Conservation (phyloP, 2,113 vertebrate species). For the Xerus inauris region DNA sequence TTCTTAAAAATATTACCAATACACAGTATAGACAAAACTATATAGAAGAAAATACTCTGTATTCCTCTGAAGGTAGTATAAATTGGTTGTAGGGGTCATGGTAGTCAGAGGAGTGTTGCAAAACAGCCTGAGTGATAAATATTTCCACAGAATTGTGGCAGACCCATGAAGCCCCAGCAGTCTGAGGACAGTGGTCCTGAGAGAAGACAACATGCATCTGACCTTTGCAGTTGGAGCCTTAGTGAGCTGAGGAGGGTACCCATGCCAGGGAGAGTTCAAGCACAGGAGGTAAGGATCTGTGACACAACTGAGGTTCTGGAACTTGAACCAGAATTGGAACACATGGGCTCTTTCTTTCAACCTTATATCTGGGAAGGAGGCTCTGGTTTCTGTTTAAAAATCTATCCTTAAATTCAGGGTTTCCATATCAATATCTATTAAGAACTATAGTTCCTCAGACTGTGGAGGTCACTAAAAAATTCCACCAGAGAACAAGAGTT, state of each 20-base stretch:
- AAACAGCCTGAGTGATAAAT: neutral
- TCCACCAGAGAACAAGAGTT: neutral
- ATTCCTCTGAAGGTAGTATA: neutral
- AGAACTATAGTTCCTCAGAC: neutral
- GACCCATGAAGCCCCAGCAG: neutral
- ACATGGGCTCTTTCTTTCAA: neutral
- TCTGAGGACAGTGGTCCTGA: fast-evolving
- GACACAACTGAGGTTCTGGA: fast-evolving
- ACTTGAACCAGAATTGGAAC: neutral
- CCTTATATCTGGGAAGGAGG: neutral
- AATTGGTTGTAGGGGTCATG: neutral
- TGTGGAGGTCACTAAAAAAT: neutral
- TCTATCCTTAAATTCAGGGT: neutral
- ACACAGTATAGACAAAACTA: neutral
- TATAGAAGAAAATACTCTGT: neutral
- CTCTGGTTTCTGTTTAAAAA: neutral
- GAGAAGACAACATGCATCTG: fast-evolving
- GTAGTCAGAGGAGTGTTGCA: neutral
- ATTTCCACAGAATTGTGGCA: neutral
- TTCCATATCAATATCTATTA: neutral
- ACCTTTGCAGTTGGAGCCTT: neutral
- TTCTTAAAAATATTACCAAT: neutral
- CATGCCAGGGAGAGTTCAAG: fast-evolving
- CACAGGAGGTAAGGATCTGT: fast-evolving
- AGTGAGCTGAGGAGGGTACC: neutral